Evolutionary conservation across 2,797 vertebrate species (phyloP), one percentile per base, ranked within the genome.

Genomic region (Dryobates pubescens): DNA sequence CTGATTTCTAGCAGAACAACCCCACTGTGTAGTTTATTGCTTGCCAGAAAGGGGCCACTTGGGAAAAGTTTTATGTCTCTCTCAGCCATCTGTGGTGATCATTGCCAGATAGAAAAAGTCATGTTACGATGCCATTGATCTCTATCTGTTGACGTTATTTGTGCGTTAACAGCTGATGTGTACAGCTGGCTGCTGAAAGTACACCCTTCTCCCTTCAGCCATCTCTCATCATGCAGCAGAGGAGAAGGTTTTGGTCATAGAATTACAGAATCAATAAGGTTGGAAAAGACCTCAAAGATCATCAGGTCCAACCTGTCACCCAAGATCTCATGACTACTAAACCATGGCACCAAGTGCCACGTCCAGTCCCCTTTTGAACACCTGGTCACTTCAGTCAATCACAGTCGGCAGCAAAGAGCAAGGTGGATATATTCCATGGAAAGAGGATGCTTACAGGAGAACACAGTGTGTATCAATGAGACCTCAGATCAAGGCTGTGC

Each of bases 1-100:
- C 45, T 81, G 58, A 56, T 69, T 84, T 62, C 51, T 58, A 82
- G 70, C 85, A 72, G 69, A 94, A 91, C 77, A 71, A 22, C 47
- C 38, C 71, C 76, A 77, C 71, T 79, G 2, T 20, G 17, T 45
- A 38, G 51, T 64, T 84, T 79, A 47, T 80, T 82, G 71, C 91
- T 92, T 89, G 38, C 80, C 85, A 84, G 85, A 63, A 92, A 94
- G 82, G 71, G 53, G 90, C 90, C 89, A 27, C 87, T 27, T 92
- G 90, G 89, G 93, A 85, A 13, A 58, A 86, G 77, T 92, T 94
- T 94, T 74, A 43, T 90, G 63, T 64, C 64, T 92, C 30, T 82
- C 80, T 76, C 56, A 58, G 80, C 93, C 89, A 89, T 94, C 93
- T 93, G 76, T 94, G 89, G 93, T 84, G 87, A 93, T 90, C 82